Base-by-base conservation (phyloP, 2,888 invertebrate genomes). In the Sarcophaga caerulescens region DNA sequence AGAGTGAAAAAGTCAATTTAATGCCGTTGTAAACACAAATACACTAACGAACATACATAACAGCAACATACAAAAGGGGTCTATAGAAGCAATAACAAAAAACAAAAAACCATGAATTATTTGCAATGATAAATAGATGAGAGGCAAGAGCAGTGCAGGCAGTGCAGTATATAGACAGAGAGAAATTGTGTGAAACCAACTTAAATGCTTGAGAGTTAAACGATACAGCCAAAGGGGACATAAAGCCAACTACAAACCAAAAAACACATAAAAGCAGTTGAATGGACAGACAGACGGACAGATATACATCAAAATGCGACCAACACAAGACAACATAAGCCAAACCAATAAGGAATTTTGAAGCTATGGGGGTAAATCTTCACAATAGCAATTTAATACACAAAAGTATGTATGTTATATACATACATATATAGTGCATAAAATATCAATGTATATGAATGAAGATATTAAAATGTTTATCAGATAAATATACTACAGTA, bases 181-280 rank as follows among this genome's bases (percentile, higher is more conserved):
- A 78, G 63, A 45, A 78, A 65, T 75, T 78, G 74, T 76, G 79
- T 73, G 74, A 75, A 75, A 74, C 52, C 47, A 84, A 84, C 57
- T 74, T 74, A 60, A 81, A 82, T 63, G 78, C 63, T 83, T 70
- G 59, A 85, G 74, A 82, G 79, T 66, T 75, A 70, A 79, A 75
- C 74, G 65, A 69, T 70, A 12, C 52, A 66, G 75, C 77, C 89
- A 90, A 90, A 62, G 71, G 62, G 60, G 76, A 57, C 75, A 76
- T 90, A 90, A 89, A 87, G 87, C 90, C 88, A 86, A 77, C 62
- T 66, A 84, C 75, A 78, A 82, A 85, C 78, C 76, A 85, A 47
- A 81, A 35, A 35, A 85, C 63, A 75, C 78, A 78, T 60, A 77
- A 84, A 19, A 66, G 76, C 65, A 77, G 35, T 35, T 35, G 8